These are phyloP conservation scores for Altica lythri DNA, from an alignment of 2,888 invertebrate genomes.

Conservation along the genomic window DNA sequence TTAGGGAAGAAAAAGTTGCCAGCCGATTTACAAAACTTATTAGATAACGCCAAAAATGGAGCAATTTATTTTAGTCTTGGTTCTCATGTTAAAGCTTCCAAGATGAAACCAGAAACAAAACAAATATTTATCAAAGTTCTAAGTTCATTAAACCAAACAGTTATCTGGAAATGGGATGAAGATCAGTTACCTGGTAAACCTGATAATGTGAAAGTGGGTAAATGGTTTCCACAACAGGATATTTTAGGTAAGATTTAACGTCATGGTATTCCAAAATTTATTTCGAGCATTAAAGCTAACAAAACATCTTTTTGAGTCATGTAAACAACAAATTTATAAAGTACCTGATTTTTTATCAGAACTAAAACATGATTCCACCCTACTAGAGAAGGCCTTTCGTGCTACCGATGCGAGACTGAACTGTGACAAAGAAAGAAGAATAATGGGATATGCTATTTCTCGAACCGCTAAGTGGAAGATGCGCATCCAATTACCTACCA, in stretches of 20 bases:
- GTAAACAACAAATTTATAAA: too few relatives aligned
- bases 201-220: constrained; percentile 65
- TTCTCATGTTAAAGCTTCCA: constrained; percentile 50
- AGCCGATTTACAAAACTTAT: constrained; percentile 49
- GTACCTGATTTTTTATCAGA: too few relatives aligned
- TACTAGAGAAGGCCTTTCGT: too few relatives aligned
- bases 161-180: constrained; percentile 85
- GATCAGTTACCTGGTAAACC: constrained; percentile 63
- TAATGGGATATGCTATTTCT: too few relatives aligned
- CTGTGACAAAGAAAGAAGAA: too few relatives aligned
- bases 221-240: constrained; percentile 79
- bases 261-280: too few relatives aligned
- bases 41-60: constrained; percentile 52
- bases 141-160: constrained; percentile 66
- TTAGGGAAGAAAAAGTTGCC: constrained; percentile 35
- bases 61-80: constrained; percentile 57
- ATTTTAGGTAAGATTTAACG: constrained; percentile 56
- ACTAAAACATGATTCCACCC: too few relatives aligned
- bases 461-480: too few relatives aligned
- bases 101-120: constrained; percentile 45
- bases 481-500: too few relatives aligned
- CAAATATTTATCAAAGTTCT: constrained; percentile 64
- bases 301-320: too few relatives aligned
- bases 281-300: too few relatives aligned
- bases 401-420: too few relatives aligned